These are phyloP conservation scores for Melanotus villosus DNA, from an alignment of 2,888 invertebrate genomes.

Conservation along the genomic window DNA sequence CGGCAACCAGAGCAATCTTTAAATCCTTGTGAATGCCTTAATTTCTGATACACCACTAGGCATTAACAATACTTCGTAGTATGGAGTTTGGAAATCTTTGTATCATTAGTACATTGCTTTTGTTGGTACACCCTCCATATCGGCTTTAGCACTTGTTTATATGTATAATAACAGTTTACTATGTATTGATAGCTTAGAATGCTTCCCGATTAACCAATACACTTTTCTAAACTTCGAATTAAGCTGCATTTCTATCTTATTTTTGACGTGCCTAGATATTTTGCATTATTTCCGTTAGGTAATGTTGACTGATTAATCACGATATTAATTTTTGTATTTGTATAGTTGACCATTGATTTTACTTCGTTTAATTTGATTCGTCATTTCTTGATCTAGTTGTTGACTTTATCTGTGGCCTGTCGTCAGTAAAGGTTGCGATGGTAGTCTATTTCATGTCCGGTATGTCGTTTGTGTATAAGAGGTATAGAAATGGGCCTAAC, in stretches of 20 bases:
- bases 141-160: not conserved
- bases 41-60: conserved; percentile 4
- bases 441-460: not conserved
- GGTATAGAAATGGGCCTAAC: not conserved
- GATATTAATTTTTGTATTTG: conserved; percentile 4
- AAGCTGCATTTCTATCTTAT: not conserved
- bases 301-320: not conserved
- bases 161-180: not conserved
- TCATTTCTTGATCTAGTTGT: conserved; percentile 3
- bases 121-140: not conserved
- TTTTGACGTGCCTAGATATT: conserved; percentile 7
- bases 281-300: conserved; percentile 5
- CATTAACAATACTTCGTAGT: conserved; percentile 12
- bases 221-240: not conserved
- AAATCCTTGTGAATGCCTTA: conserved; percentile 18
- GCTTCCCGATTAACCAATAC: too few relatives aligned
- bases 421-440: conserved; percentile 13
- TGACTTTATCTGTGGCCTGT: conserved; percentile 7
- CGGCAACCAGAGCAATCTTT: not conserved
- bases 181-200: too few relatives aligned
- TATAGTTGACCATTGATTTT: conserved; percentile 17
- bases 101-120: conserved; percentile 14
- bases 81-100: not conserved
- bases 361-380: conserved; percentile 13
- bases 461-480: conserved; percentile 6